These are phyloP conservation scores for Wasmannia auropunctata DNA, from an alignment of 1,140 invertebrate genomes.

Conservation along the genomic window DNA sequence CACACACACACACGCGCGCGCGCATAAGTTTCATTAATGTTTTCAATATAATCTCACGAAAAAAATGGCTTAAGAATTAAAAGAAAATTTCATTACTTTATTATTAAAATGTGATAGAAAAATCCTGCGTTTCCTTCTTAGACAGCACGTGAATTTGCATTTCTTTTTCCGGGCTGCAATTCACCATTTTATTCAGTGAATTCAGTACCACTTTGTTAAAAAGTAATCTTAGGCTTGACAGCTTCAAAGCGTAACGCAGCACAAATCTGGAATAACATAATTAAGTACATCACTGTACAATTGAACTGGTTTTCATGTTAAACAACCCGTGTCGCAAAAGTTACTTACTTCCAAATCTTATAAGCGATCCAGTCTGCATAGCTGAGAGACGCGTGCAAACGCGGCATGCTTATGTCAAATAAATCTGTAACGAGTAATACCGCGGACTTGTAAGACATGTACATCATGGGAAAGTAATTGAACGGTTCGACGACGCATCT, in stretches of 20 bases:
- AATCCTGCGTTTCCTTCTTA: not conserved
- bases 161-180: not conserved
- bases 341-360: slow-evolving; percentile 12
- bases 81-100: not conserved
- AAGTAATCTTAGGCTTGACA: not conserved
- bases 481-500: slow-evolving; percentile 72
- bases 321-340: not conserved
- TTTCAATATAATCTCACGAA: too few relatives aligned
- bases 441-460: not conserved
- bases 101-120: not conserved
- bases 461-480: not conserved
- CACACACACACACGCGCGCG: too few relatives aligned
- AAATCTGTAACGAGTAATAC: not conserved
- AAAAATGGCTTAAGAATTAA: too few relatives aligned
- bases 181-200: not conserved
- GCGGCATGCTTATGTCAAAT: slow-evolving; percentile 64
- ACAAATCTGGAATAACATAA: slow-evolving; percentile 15
- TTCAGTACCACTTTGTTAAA: not conserved
- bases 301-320: not conserved
- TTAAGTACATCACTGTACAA: not conserved
- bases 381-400: slow-evolving; percentile 73
- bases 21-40: too few relatives aligned
- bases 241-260: not conserved
- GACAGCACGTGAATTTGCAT: not conserved
- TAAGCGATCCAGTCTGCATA: slow-evolving; percentile 67